phyloP scores from a whole-genome alignment of 2,888 invertebrate species.

The Synergus gifuensis region DNA sequence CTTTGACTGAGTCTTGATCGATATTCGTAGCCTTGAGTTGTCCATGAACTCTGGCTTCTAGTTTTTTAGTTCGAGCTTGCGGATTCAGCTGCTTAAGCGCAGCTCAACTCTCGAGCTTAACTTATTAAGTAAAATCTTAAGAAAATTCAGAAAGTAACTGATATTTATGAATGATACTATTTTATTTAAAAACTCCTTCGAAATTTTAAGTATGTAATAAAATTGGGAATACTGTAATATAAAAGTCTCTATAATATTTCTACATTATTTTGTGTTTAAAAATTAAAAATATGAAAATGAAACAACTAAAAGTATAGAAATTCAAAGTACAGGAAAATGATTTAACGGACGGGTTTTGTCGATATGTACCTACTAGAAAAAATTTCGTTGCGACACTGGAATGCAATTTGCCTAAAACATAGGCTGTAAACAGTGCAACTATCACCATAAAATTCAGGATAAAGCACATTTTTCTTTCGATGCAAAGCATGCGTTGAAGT shows the following conservation, averaged over 20 bases:
- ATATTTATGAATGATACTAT: not conserved
- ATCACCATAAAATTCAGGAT: not conserved
- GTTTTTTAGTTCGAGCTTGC: slow-evolving; percentile 20
- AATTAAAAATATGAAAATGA: too few relatives aligned
- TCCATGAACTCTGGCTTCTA: slow-evolving; percentile 30
- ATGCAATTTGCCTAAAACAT: not conserved
- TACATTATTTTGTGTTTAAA: too few relatives aligned
- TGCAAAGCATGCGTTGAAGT: not conserved
- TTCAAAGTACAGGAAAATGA: too few relatives aligned
- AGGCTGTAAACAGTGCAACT: not conserved
- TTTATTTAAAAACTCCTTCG: too few relatives aligned
- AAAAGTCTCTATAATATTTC: too few relatives aligned
- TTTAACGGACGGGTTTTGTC: too few relatives aligned
- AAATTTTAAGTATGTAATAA: too few relatives aligned
- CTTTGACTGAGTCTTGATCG: not conserved
- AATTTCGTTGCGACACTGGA: too few relatives aligned
- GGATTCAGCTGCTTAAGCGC: not conserved
- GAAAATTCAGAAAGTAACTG: not conserved
- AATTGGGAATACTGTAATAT: too few relatives aligned
- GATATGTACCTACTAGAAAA: too few relatives aligned
- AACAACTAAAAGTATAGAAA: too few relatives aligned
- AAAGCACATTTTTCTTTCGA: not conserved
- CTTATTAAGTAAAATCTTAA: slow-evolving; percentile 1
- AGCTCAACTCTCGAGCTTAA: not conserved
- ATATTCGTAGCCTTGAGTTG: slow-evolving; percentile 17